These are phyloP conservation scores for Falco novaeseelandiae DNA, from an alignment of 2,797 vertebrate genomes.

Conservation along the genomic window DNA sequence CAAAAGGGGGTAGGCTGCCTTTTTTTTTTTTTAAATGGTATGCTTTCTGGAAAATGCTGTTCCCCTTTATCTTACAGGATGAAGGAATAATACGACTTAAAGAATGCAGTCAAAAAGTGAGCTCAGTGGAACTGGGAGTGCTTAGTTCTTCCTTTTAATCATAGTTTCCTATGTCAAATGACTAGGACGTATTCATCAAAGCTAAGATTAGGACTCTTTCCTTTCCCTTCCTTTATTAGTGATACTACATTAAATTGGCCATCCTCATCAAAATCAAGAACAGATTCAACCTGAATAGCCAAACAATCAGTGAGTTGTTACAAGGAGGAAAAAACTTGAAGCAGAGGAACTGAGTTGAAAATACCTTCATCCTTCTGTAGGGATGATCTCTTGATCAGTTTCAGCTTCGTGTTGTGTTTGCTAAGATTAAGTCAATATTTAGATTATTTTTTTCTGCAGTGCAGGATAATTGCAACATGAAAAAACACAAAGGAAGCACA, in stretches of 20 bases:
- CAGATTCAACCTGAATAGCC: not conserved
- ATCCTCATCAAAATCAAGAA: not conserved
- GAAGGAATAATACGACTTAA: not conserved
- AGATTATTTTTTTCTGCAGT: not conserved
- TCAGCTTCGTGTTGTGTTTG: not conserved
- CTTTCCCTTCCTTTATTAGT: not conserved
- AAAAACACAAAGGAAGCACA: not conserved
- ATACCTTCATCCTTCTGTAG: not conserved
- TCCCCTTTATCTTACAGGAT: slow-evolving; percentile 1
- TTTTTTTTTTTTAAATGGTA: not conserved
- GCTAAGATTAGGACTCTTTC: not conserved
- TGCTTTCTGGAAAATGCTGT: not conserved
- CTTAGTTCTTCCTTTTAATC: slow-evolving; percentile 1
- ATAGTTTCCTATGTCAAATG: not conserved
- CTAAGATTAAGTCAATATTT: not conserved
- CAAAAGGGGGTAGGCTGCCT: not conserved
- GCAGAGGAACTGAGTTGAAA: not conserved
- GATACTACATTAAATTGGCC: not conserved
- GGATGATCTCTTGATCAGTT: not conserved
- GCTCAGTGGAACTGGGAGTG: not conserved
- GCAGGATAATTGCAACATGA: not conserved
- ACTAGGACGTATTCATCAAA: not conserved
- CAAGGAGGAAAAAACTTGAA: not conserved
- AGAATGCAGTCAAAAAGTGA: not conserved
- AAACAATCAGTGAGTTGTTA: not conserved